Evolutionary conservation across 2,113 vertebrate species (phyloP), one percentile per base, ranked within the genome.

Genomic region (Bubalus kerabau): DNA sequence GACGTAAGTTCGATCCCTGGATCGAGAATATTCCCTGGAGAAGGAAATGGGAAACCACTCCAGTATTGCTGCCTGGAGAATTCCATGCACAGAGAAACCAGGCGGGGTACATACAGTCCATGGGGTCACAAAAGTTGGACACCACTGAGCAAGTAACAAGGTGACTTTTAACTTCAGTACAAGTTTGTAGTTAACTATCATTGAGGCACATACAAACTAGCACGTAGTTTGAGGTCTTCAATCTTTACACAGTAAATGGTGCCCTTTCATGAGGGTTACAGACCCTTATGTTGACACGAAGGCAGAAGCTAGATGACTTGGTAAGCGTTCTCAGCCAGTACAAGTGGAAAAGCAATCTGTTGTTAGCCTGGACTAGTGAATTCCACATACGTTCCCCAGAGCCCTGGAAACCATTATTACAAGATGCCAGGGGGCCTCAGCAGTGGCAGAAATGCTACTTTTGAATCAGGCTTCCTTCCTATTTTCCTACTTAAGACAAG

Each of bases 401-500:
- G 78, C 15, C 24, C 57, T 82, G 71, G 48, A 86, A 92, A 36
- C 59, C 59, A 74, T 62, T 32, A 36, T 16, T 64, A 36, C 24
- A 67, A 36, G 60, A 48, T 6, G 48, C 32, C 64, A 59, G 28
- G 40, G 24, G 26, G 24, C 67, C 71, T 80, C 50, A 74, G 56
- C 57, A 93, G 62, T 11, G 4, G 30, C 52, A 92, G 81, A 91
- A 95, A 95, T 14, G 46, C 17, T 50, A 23, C 87, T 90, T 95
- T 32, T 87, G 5, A 87, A 46, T 36, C 52, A 59, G 40, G 46
- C n/a, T 87, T 78, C 48, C 59, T 90, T 96, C 83, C 67, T 71
- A 28, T 95, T 78, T 82, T 71, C 91, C 95, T 91, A 62, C 28
- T 95, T 91, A 62, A 15, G 60, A 30, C 60, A 89, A 96, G 50